Evolutionary conservation across 2,888 invertebrate genomes (phyloP), one percentile per base, ranked within the genome.

Genomic region (Oligia fasciuncula): DNA sequence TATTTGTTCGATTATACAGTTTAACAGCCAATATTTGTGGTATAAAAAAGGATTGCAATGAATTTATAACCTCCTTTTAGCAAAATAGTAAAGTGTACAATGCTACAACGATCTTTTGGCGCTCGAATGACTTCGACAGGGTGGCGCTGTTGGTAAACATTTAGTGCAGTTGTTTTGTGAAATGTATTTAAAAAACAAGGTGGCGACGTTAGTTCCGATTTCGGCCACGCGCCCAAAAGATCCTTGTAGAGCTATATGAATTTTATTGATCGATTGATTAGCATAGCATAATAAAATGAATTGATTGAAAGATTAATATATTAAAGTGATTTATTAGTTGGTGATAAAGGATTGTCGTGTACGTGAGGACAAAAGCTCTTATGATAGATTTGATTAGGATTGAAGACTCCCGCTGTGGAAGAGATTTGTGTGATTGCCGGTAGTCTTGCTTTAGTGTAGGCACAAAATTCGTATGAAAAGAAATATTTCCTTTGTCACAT

Each of bases 311-410:
- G 9, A 40, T 62, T 40, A 40, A 70, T 29, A 29, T 49, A 51
- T 66, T 65, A n/a, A 29, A 46, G 14, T 54, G 35, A 57, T 19
- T 49, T 9, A 35, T 54, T 83, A 62, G 17, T 54, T 40, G 11
- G 46, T 51, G 51, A 66, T 67, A 54, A 54, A 29, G 29, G 23
- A 43, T 60, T 77, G 23, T 73, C 54, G n/a, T 11, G 65, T 78
- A 46, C 40, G n/a, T 63, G 13, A 11, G 54, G 62, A 68, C 40
- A 14, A 40, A 83, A 80, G 23, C 14, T 83, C 84, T 83, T 80
- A 68, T 68, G 84, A 83, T 80, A 83, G 68, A 68, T 78, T 68
- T 54, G 35, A 63, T 68, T 83, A 77, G 4, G 57, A 54, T 60
- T 80, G 83, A 51, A 51, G n/a, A 67, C 23, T 23, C 29, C 23